Conservation (phyloP, 2,797 vertebrate species). For the Microhierax caerulescens region DNA sequence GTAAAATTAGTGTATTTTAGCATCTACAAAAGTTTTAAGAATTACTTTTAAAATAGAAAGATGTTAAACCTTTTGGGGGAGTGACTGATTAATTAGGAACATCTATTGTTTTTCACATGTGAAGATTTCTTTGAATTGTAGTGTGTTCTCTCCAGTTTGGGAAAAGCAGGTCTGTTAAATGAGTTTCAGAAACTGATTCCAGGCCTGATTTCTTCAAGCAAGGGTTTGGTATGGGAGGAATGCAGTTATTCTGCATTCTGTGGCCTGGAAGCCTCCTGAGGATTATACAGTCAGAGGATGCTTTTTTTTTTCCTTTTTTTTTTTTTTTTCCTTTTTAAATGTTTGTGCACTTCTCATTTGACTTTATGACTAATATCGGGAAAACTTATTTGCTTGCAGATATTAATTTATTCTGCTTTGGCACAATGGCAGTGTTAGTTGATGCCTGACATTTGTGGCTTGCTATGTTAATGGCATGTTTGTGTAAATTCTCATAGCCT, state of each 20-base stretch:
- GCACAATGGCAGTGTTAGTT: background rate
- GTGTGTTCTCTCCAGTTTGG: background rate
- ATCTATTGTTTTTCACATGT: background rate
- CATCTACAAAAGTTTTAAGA: background rate
- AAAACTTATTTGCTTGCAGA: background rate
- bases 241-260: slow-evolving; percentile 71
- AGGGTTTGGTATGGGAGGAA: slow-evolving; percentile 77
- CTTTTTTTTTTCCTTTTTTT: background rate
- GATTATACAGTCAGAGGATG: slow-evolving; percentile 48
- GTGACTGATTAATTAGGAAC: slow-evolving; percentile 9
- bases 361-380: background rate
- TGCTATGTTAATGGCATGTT: background rate
- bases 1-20: slow-evolving; percentile 9
- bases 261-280: slow-evolving; percentile 58
- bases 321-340: background rate
- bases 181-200: slow-evolving; percentile 61
- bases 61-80: background rate
- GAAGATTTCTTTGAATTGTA: slow-evolving; percentile 19
- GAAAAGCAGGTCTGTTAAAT: slow-evolving; percentile 60
- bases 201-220: slow-evolving; percentile 59
- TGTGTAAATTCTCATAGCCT: background rate
- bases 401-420: background rate
- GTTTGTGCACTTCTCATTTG: background rate
- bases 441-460: background rate
- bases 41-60: background rate